A percentile compares a stretch with the other conserved stretches of the same genome.
phyloP scores from a whole-genome alignment of 2,888 invertebrate species.

The Arenicola marina region DNA sequence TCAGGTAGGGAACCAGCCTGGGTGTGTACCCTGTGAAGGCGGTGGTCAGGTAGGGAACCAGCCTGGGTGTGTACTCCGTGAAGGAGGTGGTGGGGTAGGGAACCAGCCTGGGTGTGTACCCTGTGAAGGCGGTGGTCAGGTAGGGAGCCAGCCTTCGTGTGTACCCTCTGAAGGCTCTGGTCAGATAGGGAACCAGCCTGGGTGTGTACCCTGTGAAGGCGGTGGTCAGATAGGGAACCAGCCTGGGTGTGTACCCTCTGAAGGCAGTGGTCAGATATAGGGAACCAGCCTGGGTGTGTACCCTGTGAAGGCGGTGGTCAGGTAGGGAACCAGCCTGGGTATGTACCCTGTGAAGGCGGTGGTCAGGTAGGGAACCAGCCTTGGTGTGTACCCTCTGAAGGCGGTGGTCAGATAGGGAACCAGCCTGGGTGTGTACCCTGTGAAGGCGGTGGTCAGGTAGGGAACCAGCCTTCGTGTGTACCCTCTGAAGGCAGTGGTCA shows the following conservation, averaged over 20 bases:
- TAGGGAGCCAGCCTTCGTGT: neutral
- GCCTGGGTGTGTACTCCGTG: neutral
- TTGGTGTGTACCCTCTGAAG: neutral
- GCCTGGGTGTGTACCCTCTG: neutral
- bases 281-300: neutral
- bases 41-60: conserved; percentile 76
- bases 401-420: neutral
- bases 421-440: neutral
- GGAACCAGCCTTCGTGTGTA: neutral
- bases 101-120: neutral
- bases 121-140: neutral
- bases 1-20: conserved; percentile 74
- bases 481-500: neutral
- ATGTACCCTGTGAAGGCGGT: neutral
- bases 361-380: neutral
- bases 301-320: neutral
- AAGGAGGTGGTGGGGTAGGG: neutral
- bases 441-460: neutral
- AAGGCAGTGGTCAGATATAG: no score
- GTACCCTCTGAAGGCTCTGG: neutral
- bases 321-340: neutral
- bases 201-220: neutral
- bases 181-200: neutral
- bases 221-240: neutral
- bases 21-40: conserved; percentile 94